Evolutionary conservation across 2,113 vertebrate genomes (phyloP), one percentile per base, ranked within the genome.

Genomic region (Mixornis gularis): DNA sequence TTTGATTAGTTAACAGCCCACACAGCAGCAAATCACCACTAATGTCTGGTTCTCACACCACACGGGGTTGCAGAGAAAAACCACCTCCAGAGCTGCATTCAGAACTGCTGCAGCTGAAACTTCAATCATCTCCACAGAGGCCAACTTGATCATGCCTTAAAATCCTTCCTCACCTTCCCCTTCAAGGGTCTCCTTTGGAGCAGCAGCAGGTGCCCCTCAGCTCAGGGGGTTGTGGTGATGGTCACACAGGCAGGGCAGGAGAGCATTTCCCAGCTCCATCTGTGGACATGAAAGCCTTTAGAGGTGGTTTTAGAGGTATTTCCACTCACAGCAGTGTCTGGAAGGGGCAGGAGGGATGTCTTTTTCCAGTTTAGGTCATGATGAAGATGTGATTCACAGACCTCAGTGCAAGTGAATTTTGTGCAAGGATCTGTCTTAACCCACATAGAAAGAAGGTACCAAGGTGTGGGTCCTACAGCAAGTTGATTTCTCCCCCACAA

Each of bases 21-120:
- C 72, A 55, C 46, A 78, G 85, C 69, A 87, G 85, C 48, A 91
- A 89, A 87, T 74, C 52, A 63, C 43, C 74, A 46, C 53, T 66
- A 22, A 63, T 21, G 17, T 22, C 73, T 74, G 56, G 1, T 40
- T 44, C 87, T 40, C 60, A 36, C 56, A 59, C 29, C 36, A 41
- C 48, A 20, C 0, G 3, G 62, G 32, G 66, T 70, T 87, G 46
- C 65, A 77, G 69, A 79, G 70, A 8, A 6, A 55, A 92, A 26
- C 24, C 7, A 8, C 25, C 51, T 53, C 85, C 27, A 52, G 51
- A 65, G 36, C 7, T 79, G 49, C 55, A 25, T 9, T 59, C 26
- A 36, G 56, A 87, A 43, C 46, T 10, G 46, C 51, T 85, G 52
- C 25, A 82, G 38, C 13, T 68, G 29, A 8, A 27, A 36, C 44